Base-by-base conservation (phyloP, 2,888 invertebrate species). In the Andrena bucephala region DNA sequence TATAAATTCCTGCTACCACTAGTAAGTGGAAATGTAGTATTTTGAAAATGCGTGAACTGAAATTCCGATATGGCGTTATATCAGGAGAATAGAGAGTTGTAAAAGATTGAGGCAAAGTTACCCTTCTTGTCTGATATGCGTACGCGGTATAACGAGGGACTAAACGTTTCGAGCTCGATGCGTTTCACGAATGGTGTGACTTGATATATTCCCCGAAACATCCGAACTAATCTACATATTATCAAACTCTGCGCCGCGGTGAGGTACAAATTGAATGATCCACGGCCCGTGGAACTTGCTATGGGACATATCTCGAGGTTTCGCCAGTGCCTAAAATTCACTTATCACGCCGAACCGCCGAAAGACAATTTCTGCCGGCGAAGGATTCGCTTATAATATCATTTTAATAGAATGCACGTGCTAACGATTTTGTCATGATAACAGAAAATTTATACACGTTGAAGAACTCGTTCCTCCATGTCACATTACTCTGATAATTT, bases 141-240 rank as follows among this genome's bases (percentile, higher is more conserved):
- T 20, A 50, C 16, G 33, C 57, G 10, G 20, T 42, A 50, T 29
- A 67, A 70, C 20, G 48, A 50, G 13, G 57, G 70, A 73, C 77
- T 82, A 82, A 82, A 70, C 73, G 77, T 70, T 77, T 73, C 69
- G 27, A 10, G 66, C 48, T 57, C 72, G 48, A 76, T 76, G 59
- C 29, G 33, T 76, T 72, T 62, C 69, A 27, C 77, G 60, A 82
- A 69, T 67, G 62, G 60, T 13, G 16, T 7, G 57, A 20, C 62
- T 42, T 36, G 77, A 82, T 62, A 77, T 83, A 77, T 83, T 83
- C 83, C 29, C 27, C n/a, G 77, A 82, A 82, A 69, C 69, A 82
- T 70, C 60, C 73, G 76, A 77, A 87, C 87, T 87, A 87, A 86
- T 86, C 75, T 87, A 74, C 87, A 86, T 86, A 86, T 85, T 87